Conservation (phyloP, 2,888 invertebrate species). For the Drosophila helvetica region DNA sequence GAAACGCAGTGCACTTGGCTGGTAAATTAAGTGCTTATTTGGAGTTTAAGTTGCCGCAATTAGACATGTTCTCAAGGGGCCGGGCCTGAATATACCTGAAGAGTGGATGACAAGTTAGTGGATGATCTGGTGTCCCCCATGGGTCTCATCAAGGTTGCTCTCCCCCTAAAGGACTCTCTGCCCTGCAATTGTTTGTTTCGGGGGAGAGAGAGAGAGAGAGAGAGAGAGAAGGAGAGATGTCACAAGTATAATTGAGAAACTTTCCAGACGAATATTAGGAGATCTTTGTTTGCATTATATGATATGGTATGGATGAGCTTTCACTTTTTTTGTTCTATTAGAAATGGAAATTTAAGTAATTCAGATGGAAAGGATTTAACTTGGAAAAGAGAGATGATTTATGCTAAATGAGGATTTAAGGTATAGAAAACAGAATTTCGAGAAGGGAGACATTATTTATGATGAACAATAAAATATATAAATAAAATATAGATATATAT, state of each 20-base stretch:
- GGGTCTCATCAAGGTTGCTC: constrained; percentile 21
- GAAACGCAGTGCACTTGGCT: constrained; percentile 65
- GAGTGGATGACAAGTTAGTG: constrained; percentile 38
- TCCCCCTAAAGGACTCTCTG: constrained; percentile 1
- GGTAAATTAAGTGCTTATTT: constrained; percentile 77
- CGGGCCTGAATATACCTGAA: constrained; percentile 49
- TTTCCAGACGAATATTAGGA: constrained; percentile 31
- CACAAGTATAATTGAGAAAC: constrained; percentile 39
- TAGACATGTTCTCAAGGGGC: constrained; percentile 64
- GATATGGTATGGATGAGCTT: neutral
- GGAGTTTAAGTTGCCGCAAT: constrained; percentile 74
- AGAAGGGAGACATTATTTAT: too few species aligned
- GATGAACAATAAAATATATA: too few species aligned
- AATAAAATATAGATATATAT: too few species aligned
- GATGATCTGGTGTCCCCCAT: constrained; percentile 20
- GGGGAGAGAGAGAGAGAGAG: neutral
- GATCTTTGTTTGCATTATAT: constrained; percentile 14
- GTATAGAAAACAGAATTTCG: too few species aligned
- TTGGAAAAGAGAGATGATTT: neutral
- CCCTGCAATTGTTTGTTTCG: constrained; percentile 23
- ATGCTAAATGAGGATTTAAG: neutral
- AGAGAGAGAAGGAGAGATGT: neutral
- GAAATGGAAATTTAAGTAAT: constrained; percentile 5
- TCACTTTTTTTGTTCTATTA: neutral
- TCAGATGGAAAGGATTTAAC: constrained; percentile 7